Conservation (phyloP, 2,113 vertebrate genomes). For the Oryzias melastigma region DNA sequence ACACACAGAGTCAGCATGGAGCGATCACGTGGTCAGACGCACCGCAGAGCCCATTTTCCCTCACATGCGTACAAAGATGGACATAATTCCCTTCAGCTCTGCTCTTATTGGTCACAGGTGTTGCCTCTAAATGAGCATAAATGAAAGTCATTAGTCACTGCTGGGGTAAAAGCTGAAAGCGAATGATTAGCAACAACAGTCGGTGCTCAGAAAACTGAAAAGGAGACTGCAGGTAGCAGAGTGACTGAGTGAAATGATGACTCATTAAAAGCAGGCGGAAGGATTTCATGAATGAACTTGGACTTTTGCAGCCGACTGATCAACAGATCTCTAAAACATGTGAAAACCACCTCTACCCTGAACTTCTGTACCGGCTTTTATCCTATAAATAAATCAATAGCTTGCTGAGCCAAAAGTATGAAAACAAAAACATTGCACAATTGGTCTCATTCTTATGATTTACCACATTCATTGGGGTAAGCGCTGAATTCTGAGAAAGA, state of each 20-base stretch:
- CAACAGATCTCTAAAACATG: neutral
- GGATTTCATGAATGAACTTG: neutral
- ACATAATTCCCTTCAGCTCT: constrained; percentile 42
- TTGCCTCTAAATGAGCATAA: constrained; percentile 56
- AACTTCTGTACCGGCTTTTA: neutral
- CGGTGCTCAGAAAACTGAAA: constrained; percentile 11
- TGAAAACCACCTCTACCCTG: neutral
- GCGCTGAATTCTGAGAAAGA: too few relatives aligned
- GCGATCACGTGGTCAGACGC: constrained; percentile 20
- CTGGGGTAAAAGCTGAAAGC: constrained; percentile 45
- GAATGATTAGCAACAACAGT: constrained; percentile 51
- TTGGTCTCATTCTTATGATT: too few relatives aligned
- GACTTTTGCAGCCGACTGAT: neutral
- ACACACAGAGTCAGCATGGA: constrained; percentile 7
- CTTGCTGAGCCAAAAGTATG: too few relatives aligned
- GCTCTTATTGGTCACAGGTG: constrained; percentile 64
- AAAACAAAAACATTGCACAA: too few relatives aligned
- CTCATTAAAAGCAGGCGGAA: neutral
- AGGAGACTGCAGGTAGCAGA: constrained; percentile 34
- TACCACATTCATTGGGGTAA: too few relatives aligned
- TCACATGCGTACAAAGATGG: constrained; percentile 13
- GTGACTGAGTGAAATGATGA: constrained; percentile 15
- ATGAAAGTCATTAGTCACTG: constrained; percentile 61
- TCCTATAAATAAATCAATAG: neutral
- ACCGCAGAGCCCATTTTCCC: constrained; percentile 2